These are phyloP conservation scores for Hofmannophila pseudospretella DNA, from an alignment of 2,888 invertebrate species.

Conservation along the genomic window DNA sequence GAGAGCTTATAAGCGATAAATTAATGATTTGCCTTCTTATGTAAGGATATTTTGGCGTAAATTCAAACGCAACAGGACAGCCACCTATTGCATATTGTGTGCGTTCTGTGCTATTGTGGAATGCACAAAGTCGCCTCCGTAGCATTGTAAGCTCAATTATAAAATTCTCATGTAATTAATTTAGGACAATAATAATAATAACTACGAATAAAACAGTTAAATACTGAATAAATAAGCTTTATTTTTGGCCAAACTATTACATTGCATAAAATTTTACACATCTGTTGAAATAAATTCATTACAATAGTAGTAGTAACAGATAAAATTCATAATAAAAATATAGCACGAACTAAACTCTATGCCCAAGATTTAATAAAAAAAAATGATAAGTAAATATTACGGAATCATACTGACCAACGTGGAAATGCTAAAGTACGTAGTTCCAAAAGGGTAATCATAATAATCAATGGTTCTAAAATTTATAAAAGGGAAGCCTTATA, in stretches of 20 bases:
- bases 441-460: constrained; percentile 17
- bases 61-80: no score
- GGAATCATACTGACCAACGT: constrained; percentile 9
- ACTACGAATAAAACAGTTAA: constrained; percentile 24
- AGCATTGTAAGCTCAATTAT: no score
- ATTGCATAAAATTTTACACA: constrained; percentile 59
- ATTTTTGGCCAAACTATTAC: constrained; percentile 77
- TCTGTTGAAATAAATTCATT: constrained; percentile 45
- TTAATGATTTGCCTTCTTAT: no score
- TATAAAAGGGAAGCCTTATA: constrained; percentile 47
- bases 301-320: constrained; percentile 30
- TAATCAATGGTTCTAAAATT: constrained; percentile 35
- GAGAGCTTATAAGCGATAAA: no score
- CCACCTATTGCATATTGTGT: no score
- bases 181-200: no score
- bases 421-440: constrained; percentile 14
- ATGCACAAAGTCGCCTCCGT: no score
- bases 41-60: no score
- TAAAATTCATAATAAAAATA: constrained; percentile 34
- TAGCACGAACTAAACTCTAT: constrained; percentile 9
- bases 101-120: no score
- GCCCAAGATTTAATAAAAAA: neutral
- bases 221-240: constrained; percentile 74
- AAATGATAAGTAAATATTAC: no score
- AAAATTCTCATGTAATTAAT: no score